These are phyloP conservation scores for Acrocyrtus sp. DNA, from an alignment of 2,888 invertebrate genomes.

Conservation along the genomic window DNA sequence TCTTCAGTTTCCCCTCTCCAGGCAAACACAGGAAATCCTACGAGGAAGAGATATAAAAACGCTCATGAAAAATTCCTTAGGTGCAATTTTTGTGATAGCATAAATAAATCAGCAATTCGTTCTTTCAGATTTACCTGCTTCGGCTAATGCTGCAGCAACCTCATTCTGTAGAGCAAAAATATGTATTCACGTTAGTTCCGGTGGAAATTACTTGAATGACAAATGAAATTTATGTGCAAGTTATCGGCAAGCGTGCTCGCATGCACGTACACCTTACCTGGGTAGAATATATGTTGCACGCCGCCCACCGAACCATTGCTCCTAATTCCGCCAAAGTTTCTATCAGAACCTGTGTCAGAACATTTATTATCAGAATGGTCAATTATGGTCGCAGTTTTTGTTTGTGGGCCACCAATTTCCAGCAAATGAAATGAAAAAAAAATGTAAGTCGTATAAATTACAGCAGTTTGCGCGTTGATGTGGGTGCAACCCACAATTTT, in stretches of 20 bases:
- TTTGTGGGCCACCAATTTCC: neutral
- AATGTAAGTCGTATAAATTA: slow-evolving; percentile 64
- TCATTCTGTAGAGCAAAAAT: slow-evolving; percentile 77
- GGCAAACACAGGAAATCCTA: slow-evolving; percentile 85
- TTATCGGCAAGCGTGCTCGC: no score
- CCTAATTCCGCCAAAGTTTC: slow-evolving; percentile 90
- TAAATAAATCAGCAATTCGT: no score
- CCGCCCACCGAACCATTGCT: slow-evolving; percentile 92
- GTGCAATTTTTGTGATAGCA: no score
- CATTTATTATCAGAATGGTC: no score
- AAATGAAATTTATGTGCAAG: no score
- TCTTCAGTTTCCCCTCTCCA: slow-evolving; percentile 98
- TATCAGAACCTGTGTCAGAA: slow-evolving; percentile 79
- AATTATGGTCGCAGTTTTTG: neutral
- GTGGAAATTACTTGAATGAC: no score
- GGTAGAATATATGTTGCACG: slow-evolving; percentile 98
- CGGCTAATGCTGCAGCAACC: slow-evolving; percentile 94
- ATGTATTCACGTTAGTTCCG: no score
- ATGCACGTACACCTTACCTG: slow-evolving; percentile 76
- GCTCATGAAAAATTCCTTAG: neutral
- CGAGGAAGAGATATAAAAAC: slow-evolving; percentile 11
- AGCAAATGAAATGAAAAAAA: neutral
- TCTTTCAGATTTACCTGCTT: slow-evolving; percentile 72
- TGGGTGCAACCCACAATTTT: slow-evolving; percentile 98
- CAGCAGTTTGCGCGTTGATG: slow-evolving; percentile 98